Evolutionary conservation across 2,888 invertebrate genomes (phyloP), one percentile per base, ranked within the genome.

Genomic region (Autographa pulchrina): DNA sequence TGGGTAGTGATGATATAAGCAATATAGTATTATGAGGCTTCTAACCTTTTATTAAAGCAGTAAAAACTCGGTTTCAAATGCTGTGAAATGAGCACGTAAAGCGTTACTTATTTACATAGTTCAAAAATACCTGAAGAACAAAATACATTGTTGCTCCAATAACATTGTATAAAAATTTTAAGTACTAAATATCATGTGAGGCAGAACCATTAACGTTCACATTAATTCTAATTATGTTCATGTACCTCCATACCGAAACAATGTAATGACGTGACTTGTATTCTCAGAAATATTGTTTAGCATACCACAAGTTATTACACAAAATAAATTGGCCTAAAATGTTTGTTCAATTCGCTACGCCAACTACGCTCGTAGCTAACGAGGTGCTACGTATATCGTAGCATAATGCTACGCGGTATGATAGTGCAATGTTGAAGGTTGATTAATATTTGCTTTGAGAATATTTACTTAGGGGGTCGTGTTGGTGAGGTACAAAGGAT

Each of bases 401-500:
- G 76, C 68, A 41, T 63, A 62, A 41, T 52, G 63, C 66, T 80
- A 72, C 59, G 54, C 25, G n/a, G 6, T 65, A 62, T 73, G 41
- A 78, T 35, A 65, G 68, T 76, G 76, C 72, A 80, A 38, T 67
- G 71, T 79, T 52, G 56, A 31, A 18, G 60, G 64, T 68, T 68
- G 67, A 75, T 68, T 75, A 71, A 75, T 71, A 77, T 72, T 77
- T 68, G 63, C 80, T 76, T 68, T 61, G 72, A 76, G 60, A 35
- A 68, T 61, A 80, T 72, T 77, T 72, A 68, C 72, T 68, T 59
- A 43, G 54, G 35, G 35, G 58, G 14, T 75, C 14, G 58, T 63
- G 80, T 38, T 35, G n/a, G 35, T 16, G 64, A 75, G 54, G 65
- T 62, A 56, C 63, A 78, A 72, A 68, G 63, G 63, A 66, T 76